Percentiles rank a stretch among this genome's conserved stretches.
These are phyloP conservation scores for Meteorus sp. DNA, from an alignment of 1,140 invertebrate species.

Conservation along the genomic window DNA sequence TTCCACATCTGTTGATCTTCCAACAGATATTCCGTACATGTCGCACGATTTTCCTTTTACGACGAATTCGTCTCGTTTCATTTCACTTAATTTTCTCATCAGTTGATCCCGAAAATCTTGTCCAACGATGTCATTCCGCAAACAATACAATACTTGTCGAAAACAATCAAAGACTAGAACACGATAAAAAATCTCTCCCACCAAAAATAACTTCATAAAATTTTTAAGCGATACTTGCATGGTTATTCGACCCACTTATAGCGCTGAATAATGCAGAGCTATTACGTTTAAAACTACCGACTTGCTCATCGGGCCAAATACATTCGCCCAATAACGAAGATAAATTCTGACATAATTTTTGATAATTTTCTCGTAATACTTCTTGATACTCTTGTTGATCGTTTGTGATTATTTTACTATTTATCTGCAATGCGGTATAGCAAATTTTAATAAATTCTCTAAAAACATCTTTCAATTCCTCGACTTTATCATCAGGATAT, in stretches of 20 bases:
- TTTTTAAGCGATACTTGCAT: conserved; percentile 66
- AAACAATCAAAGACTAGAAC: too few relatives aligned
- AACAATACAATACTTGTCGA: background rate
- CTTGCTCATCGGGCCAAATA: conserved; percentile 67
- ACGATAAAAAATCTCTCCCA: background rate
- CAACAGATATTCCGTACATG: too few relatives aligned
- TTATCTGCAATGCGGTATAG: conserved; percentile 83
- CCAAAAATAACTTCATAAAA: conserved; percentile 4
- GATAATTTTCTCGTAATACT: conserved; percentile 80
- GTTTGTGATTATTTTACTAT: conserved; percentile 78
- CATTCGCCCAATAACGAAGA: conserved; percentile 71
- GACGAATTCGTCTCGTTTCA: too few relatives aligned
- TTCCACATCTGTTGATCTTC: too few relatives aligned
- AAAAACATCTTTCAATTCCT: conserved; percentile 78
- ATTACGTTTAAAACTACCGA: conserved; percentile 65
- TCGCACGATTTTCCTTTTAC: too few relatives aligned
- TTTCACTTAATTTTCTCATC: too few relatives aligned
- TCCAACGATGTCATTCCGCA: background rate
- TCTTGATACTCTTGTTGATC: conserved; percentile 91
- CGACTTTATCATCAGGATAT: conserved; percentile 80
- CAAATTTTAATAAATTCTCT: conserved; percentile 89
- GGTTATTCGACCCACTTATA: conserved; percentile 68
- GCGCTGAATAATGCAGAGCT: conserved; percentile 70
- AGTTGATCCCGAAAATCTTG: background rate
- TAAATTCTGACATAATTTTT: conserved; percentile 80